Percentiles rank a stretch among this genome's conserved stretches.
phyloP scores from a whole-genome alignment of 2,888 invertebrate genomes.

The Dasypolia templi region DNA sequence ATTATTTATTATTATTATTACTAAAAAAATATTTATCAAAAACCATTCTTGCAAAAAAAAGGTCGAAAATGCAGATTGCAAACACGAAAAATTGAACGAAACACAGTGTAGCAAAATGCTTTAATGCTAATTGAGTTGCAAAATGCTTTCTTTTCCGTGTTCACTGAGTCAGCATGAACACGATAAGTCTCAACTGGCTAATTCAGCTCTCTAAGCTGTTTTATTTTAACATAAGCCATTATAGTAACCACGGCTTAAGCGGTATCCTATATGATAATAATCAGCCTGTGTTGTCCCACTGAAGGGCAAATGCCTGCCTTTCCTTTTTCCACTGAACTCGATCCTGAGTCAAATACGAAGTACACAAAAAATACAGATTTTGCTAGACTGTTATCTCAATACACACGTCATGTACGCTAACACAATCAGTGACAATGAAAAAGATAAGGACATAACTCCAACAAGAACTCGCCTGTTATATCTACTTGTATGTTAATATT shows the following conservation, averaged over 20 bases:
- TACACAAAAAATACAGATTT: conserved; percentile 30
- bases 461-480: conserved; percentile 58
- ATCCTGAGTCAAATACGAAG: no score
- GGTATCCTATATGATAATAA: no score
- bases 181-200: conserved; percentile 22
- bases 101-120: background rate
- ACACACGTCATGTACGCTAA: conserved; percentile 4
- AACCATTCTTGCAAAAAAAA: no score
- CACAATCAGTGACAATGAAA: conserved; percentile 27
- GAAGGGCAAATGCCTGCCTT: no score
- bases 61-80: no score
- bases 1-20: no score
- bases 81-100: conserved; percentile 18
- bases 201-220: background rate
- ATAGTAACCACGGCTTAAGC: no score
- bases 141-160: background rate
- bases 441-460: conserved; percentile 47
- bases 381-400: conserved; percentile 21
- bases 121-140: background rate
- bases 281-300: no score
- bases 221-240: background rate
- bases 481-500: conserved; percentile 67
- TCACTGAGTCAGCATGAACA: conserved; percentile 13
- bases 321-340: no score
- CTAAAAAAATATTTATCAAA: no score